Evolutionary conservation across 2,797 vertebrate genomes (phyloP), one percentile per base, ranked within the genome.

Genomic region (Melopsittacus undulatus): DNA sequence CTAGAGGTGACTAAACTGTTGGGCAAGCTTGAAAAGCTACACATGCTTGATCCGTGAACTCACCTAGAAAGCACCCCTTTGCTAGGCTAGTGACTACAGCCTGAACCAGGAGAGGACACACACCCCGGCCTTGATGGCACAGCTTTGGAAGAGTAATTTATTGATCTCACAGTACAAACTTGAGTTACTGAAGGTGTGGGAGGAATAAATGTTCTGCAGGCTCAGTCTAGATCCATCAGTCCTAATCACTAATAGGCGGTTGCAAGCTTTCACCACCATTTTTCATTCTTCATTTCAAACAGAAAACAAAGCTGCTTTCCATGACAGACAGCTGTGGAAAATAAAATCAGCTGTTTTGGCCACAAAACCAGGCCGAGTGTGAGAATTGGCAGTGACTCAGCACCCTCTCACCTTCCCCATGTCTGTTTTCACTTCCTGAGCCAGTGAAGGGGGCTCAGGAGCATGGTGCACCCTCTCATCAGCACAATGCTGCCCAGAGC

Each of bases 201-300:
- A 96, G 94, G 93, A 94, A 96, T 92, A 90, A 95, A 95, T 77
- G 85, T 89, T 95, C 91, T 81, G 74, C 79, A 80, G 93, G 73
- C 36, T 2, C 89, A 95, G 89, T 75, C 82, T 46, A 46, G 87
- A 57, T 91, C 84, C 23, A 5, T 90, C 91, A 94, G 87, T 24
- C 87, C 89, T 48, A 46, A 89, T 94, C 87, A 67, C 73, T 56
- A 92, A 91, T 61, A 82, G 63, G 67, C 0, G 0, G 72, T 52
- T 92, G 51, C 82, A 82, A 85, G 74, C 87, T 94, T 90, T 90
- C 87, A 84, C 27, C 1, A 1, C 26, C 5, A 9, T 36, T 94
- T 83, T 86, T n/a, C 51, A 43, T 88, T 92, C 85, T 77, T 76
- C 38, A 4, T 64, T 92, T 76, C 42, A 88, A 94, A 88, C 38